Base-by-base conservation (phyloP, 2,797 vertebrate genomes). In the Hippopotamyrus pictus region DNA sequence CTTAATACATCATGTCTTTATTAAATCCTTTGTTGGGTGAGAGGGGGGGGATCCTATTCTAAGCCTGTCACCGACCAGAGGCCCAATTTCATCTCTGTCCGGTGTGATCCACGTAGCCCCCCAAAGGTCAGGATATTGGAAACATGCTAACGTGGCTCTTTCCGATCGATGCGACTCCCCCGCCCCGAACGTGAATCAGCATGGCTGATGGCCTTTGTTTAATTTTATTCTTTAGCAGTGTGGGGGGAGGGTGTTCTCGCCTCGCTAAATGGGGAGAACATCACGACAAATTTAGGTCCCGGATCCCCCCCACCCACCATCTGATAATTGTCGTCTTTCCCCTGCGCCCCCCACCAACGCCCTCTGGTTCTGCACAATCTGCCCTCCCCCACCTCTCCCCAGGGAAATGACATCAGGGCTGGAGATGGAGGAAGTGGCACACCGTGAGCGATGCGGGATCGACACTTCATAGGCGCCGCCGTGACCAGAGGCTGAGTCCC, bases 401-500 rank as follows among this genome's bases (percentile, higher is more conserved):
- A 12, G 14, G 14, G 14, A 19, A 83, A 48, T 14, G 17, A 44
- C 37, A 83, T n/a, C 46, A 22, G 69, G 69, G 29, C 25, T 17
- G 65, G 65, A 73, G 33, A 6, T 4, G n/a, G 6, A 3, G 2
- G 79, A 4, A 44, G 79, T 48, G 44, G 2, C 8, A 11, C 14
- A 2, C 2, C 2, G 6, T 19, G 6, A 48, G 44, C 2, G 1
- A 22, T n/a, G 79, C 41, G 3, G 44, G 44, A 83, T 11, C 37
- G 9, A 69, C 62, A 0, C 62, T 12, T 29, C 22, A 69, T 0
- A 33, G 62, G 3, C 25, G 22, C 2, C 8, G 51, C 76, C 8
- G 12, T 94, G 94, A 93, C 94, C 93, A 93, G 88, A 91, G 92
- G 92, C 93, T 91, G 89, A 91, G 91, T 90, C 62, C 93, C 91